A percentile compares a stretch with the other conserved stretches of the same genome.
These are phyloP conservation scores for Aurelia aurita complex sp. Pacific DNA, from an alignment of 30 jellyfish, hydroid and myxozoan genomes.

Conservation along the genomic window DNA sequence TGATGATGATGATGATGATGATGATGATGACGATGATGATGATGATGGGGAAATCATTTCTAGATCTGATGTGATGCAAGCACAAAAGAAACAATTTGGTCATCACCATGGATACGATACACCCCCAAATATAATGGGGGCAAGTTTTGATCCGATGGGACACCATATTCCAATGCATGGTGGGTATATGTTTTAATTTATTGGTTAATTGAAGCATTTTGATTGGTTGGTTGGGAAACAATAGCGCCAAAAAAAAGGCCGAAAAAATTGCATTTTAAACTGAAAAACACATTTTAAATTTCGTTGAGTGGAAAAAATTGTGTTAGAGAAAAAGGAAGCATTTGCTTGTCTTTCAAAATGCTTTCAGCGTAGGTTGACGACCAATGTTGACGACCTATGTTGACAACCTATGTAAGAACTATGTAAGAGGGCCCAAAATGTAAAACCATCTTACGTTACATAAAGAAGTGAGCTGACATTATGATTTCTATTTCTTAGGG, in stretches of 20 bases:
- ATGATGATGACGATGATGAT: not conserved
- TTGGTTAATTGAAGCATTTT: not conserved
- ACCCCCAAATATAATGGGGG: constrained; percentile 1
- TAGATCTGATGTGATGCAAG: too few relatives aligned
- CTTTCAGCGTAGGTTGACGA: too few relatives aligned
- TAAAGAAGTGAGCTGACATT: not conserved
- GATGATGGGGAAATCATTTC: not conserved
- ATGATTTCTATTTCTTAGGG: not conserved
- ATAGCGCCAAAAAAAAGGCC: not conserved
- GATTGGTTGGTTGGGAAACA: too few relatives aligned
- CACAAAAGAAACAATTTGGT: not conserved
- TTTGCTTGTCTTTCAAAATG: too few relatives aligned
- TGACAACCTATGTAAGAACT: too few relatives aligned
- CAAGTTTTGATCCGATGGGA: not conserved
- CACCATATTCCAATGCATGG: not conserved
- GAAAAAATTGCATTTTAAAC: too few relatives aligned
- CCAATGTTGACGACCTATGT: too few relatives aligned
- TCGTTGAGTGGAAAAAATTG: too few relatives aligned
- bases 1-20: constrained; percentile 1
- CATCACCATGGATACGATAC: not conserved
- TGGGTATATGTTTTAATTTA: not conserved
- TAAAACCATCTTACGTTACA: too few relatives aligned
- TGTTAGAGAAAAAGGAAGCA: too few relatives aligned
- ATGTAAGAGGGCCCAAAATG: too few relatives aligned
- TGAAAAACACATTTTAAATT: too few relatives aligned